Conservation (phyloP, 2,113 vertebrate species). For the Onychostruthus taczanowskii region DNA sequence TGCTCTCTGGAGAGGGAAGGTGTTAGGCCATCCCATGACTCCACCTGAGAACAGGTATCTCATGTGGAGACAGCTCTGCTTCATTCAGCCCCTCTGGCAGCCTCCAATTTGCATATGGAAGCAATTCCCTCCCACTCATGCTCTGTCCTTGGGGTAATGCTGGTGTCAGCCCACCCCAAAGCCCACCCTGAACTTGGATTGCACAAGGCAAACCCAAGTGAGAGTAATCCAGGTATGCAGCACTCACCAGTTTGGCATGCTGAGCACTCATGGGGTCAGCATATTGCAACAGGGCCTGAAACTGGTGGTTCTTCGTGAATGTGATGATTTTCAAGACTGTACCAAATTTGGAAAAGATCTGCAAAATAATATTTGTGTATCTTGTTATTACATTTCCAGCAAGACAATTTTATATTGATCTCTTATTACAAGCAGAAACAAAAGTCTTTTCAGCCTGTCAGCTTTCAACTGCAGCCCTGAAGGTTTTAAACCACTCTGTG, state of each 20-base stretch:
- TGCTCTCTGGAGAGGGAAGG: background rate
- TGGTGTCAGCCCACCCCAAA: background rate
- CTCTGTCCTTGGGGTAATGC: background rate
- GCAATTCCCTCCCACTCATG: background rate
- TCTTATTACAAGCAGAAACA: background rate
- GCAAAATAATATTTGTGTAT: background rate
- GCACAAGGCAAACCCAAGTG: background rate
- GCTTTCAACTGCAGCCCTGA: background rate
- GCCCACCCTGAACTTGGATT: background rate
- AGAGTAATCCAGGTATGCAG: background rate
- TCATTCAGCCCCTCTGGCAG: background rate
- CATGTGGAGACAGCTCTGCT: background rate
- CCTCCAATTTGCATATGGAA: fast-evolving
- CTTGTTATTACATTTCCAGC: background rate
- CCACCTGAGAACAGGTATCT: background rate
- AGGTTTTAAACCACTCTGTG: background rate
- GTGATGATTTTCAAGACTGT: conserved; percentile 94
- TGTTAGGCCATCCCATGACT: background rate
- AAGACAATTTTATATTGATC: background rate
- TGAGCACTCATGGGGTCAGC: conserved; percentile 87
- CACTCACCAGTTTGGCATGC: conserved; percentile 90
- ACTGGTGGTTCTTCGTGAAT: conserved; percentile 97
- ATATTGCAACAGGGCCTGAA: conserved; percentile 93
- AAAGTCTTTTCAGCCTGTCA: background rate
- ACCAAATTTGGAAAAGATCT: conserved; percentile 98